Conservation (phyloP, 2,113 vertebrate species). For the Symphodus melops region DNA sequence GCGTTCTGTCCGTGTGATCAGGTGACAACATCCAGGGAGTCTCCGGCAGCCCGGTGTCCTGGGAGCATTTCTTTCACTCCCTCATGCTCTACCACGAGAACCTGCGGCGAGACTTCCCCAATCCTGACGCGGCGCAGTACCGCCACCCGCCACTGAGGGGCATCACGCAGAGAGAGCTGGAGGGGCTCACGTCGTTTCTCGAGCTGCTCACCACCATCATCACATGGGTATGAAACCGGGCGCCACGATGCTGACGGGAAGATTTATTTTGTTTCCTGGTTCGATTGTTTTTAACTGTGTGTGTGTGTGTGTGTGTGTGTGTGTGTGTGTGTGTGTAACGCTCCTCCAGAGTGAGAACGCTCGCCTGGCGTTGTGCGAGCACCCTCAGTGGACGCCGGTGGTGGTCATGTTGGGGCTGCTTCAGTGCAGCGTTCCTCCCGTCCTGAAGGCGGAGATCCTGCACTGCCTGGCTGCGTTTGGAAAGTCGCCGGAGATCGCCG, state of each 20-base stretch:
- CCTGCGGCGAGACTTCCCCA: slow-evolving; percentile 93
- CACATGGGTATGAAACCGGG: slow-evolving; percentile 91
- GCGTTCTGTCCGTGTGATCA: slow-evolving; percentile 61
- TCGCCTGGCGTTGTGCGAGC: slow-evolving; percentile 94
- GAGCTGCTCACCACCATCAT: slow-evolving; percentile 93
- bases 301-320: too few relatives aligned
- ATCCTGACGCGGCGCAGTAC: slow-evolving; percentile 91
- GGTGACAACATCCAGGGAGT: slow-evolving; percentile 93
- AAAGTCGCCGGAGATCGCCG: slow-evolving; percentile 95
- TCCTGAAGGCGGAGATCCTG: slow-evolving; percentile 92
- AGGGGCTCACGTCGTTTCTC: slow-evolving; percentile 93
- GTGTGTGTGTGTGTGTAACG: too few relatives aligned
- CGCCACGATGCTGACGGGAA: too few relatives aligned
- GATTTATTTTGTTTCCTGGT: too few relatives aligned
- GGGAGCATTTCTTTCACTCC: slow-evolving; percentile 99
- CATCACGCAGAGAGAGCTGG: slow-evolving; percentile 96
- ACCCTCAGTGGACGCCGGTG: slow-evolving; percentile 98
- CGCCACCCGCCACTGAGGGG: slow-evolving; percentile 92
- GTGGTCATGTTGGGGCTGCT: slow-evolving; percentile 94
- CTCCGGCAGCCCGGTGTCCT: slow-evolving; percentile 94
- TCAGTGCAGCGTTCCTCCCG: slow-evolving; percentile 94
- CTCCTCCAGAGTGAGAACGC: slow-evolving; percentile 94
- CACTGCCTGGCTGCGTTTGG: slow-evolving; percentile 92
- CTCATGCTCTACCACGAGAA: slow-evolving; percentile 97
- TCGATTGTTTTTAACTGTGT: too few relatives aligned